Evolutionary conservation across 2,797 vertebrate genomes (phyloP).

Genomic region (Geotria australis): DNA sequence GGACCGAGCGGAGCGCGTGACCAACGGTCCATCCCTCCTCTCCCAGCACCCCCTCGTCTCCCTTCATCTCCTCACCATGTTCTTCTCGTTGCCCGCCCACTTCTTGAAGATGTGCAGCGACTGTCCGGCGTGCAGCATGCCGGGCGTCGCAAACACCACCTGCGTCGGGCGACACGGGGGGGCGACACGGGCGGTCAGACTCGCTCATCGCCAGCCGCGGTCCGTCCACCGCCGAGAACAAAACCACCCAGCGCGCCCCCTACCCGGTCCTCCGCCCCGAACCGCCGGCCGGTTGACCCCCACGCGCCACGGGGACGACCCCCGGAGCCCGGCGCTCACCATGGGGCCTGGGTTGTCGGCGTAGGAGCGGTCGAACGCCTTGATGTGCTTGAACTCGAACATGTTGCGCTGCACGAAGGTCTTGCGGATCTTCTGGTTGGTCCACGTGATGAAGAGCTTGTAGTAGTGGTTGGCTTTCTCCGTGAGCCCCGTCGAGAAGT

Average conservation of each 20-base stretch:
- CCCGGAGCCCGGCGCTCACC: slow-evolving; percentile 11
- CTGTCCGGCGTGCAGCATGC: slow-evolving; percentile 86
- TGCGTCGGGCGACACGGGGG: slow-evolving; percentile 7
- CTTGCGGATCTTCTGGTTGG: slow-evolving; percentile 92
- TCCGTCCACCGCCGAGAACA: no score
- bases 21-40: no score
- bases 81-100: slow-evolving; percentile 92
- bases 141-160: slow-evolving; percentile 91
- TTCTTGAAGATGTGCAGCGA: slow-evolving; percentile 97
- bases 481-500: slow-evolving; percentile 81
- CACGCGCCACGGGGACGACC: no score
- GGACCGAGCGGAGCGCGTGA: no score
- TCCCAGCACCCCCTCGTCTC: no score
- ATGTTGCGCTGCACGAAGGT: slow-evolving; percentile 96
- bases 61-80: slow-evolving; percentile 44
- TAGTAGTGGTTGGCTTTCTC: slow-evolving; percentile 97
- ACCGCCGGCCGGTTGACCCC: no score
- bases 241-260: no score
- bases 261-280: no score
- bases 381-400: slow-evolving; percentile 98
- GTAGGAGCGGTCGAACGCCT: slow-evolving; percentile 68
- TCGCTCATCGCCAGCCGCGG: no score
- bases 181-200: no score
- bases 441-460: slow-evolving; percentile 99
- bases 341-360: slow-evolving; percentile 84